These are phyloP conservation scores for Pristionchus pacificus DNA, from an alignment of 1,140 invertebrate species.

Conservation along the genomic window DNA sequence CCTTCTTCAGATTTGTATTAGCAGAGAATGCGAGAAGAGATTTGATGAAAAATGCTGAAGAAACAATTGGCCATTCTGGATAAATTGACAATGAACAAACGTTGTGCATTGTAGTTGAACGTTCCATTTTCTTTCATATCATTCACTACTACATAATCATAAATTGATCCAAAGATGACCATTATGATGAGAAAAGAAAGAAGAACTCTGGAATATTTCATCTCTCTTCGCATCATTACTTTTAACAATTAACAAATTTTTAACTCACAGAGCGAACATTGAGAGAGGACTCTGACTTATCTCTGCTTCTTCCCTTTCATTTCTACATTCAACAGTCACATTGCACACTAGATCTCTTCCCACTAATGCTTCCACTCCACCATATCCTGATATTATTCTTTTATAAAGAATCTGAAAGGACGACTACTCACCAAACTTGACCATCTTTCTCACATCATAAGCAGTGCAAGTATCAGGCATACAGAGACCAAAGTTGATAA, in stretches of 20 bases:
- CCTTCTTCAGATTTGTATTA: not conserved
- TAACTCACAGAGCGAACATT: slow-evolving; percentile 48
- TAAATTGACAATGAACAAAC: too few relatives aligned
- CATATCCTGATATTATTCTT: slow-evolving; percentile 39
- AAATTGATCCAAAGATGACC: slow-evolving; percentile 51
- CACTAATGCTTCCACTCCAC: slow-evolving; percentile 38
- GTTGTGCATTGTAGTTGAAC: not conserved
- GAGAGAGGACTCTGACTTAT: slow-evolving; percentile 43
- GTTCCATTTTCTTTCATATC: too few relatives aligned
- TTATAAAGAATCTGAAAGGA: not conserved
- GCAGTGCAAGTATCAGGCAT: slow-evolving; percentile 54
- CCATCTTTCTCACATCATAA: slow-evolving; percentile 49
- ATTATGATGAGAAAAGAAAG: slow-evolving; percentile 44
- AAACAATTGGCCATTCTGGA: not conserved
- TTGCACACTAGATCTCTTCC: slow-evolving; percentile 50
- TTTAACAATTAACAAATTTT: too few relatives aligned
- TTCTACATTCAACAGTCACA: slow-evolving; percentile 51
- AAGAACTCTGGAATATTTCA: slow-evolving; percentile 44
- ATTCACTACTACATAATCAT: slow-evolving; percentile 49
- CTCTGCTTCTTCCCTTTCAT: slow-evolving; percentile 46
- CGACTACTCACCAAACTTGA: slow-evolving; percentile 43
- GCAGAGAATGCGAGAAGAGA: slow-evolving; percentile 33
- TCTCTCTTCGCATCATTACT: too few relatives aligned
- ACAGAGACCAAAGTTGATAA: slow-evolving; percentile 53
- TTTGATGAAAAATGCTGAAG: slow-evolving; percentile 42